Conservation (phyloP, 2,888 invertebrate species). For the Cataglyphis cursor region DNA sequence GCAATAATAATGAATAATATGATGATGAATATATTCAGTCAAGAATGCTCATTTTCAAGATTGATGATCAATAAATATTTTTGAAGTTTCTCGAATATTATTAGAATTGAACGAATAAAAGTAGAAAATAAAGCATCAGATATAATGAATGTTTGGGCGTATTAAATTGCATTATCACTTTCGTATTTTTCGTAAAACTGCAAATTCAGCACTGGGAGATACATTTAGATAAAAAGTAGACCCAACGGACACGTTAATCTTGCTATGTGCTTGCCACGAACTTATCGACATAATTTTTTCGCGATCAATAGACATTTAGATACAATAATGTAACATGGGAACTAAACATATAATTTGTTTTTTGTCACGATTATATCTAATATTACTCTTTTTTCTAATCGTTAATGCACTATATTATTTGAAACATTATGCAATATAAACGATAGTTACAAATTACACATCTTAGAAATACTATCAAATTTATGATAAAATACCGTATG, state of each 20-base stretch:
- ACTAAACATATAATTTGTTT: neutral
- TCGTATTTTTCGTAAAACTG: slow-evolving; percentile 15
- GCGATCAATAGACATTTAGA: slow-evolving; percentile 1
- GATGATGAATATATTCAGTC: neutral
- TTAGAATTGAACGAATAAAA: neutral
- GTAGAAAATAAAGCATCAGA: neutral
- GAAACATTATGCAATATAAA: slow-evolving; percentile 2
- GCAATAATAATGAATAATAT: neutral
- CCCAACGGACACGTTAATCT: slow-evolving; percentile 35
- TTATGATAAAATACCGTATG: neutral
- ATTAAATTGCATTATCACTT: slow-evolving; percentile 30
- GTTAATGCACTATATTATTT: neutral
- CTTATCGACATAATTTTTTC: slow-evolving; percentile 30
- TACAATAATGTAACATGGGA: neutral
- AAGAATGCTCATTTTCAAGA: neutral
- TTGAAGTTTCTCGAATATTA: neutral
- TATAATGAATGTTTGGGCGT: slow-evolving; percentile 33
- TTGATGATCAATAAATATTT: slow-evolving; percentile 1
- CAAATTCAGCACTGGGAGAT: slow-evolving; percentile 32
- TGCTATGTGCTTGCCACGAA: neutral
- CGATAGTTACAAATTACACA: neutral
- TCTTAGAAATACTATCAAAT: neutral
- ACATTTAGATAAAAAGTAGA: slow-evolving; percentile 41
- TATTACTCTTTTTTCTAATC: neutral
- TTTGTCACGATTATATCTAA: neutral